These are phyloP conservation scores for Saxidomus purpurata DNA, from an alignment of 1,140 invertebrate genomes.

Conservation along the genomic window DNA sequence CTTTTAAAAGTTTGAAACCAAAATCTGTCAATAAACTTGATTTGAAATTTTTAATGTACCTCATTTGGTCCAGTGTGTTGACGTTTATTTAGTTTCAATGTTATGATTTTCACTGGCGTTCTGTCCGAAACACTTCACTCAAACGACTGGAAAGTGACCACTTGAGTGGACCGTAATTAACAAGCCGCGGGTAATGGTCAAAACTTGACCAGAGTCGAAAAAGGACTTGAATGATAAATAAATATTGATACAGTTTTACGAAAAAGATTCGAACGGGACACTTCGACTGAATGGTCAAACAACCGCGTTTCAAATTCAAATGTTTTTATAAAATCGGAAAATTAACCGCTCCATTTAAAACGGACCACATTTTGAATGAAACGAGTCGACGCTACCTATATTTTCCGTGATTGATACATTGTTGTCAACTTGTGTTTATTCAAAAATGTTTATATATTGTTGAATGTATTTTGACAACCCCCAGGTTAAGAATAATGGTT, in stretches of 20 bases:
- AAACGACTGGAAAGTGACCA: conserved; percentile 9
- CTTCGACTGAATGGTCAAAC: conserved; percentile 21
- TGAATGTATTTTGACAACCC: conserved; percentile 56
- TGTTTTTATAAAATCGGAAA: conserved; percentile 59
- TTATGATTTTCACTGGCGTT: background rate
- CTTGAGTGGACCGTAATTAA: conserved; percentile 34
- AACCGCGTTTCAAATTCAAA: conserved; percentile 36
- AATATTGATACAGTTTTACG: conserved; percentile 60
- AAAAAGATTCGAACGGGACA: conserved; percentile 29
- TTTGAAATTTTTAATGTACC: background rate
- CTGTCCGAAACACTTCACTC: background rate
- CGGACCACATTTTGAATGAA: conserved; percentile 40
- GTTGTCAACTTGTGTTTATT: conserved; percentile 16
- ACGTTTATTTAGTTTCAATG: background rate
- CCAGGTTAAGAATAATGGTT: conserved; percentile 25
- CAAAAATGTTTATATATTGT: conserved; percentile 42
- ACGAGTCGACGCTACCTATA: conserved; percentile 26
- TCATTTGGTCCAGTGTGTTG: background rate
- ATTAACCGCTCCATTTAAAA: conserved; percentile 58
- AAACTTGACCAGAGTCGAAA: conserved; percentile 28
- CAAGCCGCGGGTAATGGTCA: conserved; percentile 16
- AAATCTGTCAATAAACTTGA: too few relatives aligned
- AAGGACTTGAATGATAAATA: conserved; percentile 41
- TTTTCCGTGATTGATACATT: conserved; percentile 44
- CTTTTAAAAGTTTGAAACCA: too few relatives aligned